A percentile compares a stretch with the other conserved stretches of the same genome.
Evolutionary conservation across 2,888 invertebrate genomes (phyloP).

Genomic region (Ypsolopha sequella): DNA sequence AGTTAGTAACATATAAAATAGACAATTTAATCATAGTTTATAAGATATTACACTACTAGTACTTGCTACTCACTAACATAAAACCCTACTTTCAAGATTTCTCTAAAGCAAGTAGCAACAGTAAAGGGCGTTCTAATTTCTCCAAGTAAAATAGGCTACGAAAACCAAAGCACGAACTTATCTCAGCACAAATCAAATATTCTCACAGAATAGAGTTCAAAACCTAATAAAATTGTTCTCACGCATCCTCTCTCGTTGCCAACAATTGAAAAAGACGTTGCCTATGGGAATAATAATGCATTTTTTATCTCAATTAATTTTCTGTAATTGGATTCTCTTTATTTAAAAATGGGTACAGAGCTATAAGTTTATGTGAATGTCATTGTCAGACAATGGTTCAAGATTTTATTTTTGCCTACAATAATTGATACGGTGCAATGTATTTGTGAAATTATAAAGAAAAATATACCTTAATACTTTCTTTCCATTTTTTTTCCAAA

Average conservation of each 20-base stretch:
- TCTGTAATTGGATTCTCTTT: background rate
- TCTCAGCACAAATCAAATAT: background rate
- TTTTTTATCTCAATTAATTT: background rate
- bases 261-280: background rate
- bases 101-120: background rate
- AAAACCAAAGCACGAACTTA: background rate
- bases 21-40: no score
- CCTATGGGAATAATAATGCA: background rate
- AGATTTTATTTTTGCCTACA: no score
- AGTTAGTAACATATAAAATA: no score
- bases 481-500: no score
- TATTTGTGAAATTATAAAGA: no score
- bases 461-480: no score
- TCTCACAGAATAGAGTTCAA: background rate
- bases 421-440: no score
- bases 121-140: conserved; percentile 2
- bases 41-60: no score
- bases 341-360: background rate
- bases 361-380: no score
- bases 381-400: no score
- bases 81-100: background rate
- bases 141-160: background rate
- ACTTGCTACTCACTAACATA: background rate
- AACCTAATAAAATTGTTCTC: conserved; percentile 1
- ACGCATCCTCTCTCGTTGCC: background rate